These are phyloP conservation scores for Pollenia amentaria DNA, from an alignment of 2,888 invertebrate species.

Conservation along the genomic window DNA sequence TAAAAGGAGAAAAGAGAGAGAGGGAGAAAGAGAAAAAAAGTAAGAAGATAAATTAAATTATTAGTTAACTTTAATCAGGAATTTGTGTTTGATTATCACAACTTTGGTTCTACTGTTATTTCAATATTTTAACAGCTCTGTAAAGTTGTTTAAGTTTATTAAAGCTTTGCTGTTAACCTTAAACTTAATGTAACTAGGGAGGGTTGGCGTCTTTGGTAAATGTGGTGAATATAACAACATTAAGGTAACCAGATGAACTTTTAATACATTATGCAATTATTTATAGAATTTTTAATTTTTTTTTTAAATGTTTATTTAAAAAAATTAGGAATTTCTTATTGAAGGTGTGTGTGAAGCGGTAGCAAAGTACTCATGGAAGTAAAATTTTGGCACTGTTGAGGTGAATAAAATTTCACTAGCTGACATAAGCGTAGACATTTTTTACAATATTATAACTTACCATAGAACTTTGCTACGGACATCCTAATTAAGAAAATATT, in stretches of 20 bases:
- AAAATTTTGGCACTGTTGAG: too few relatives aligned
- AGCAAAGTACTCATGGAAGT: too few relatives aligned
- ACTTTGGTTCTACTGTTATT: background rate
- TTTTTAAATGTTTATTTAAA: too few relatives aligned
- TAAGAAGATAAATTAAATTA: slow-evolving; percentile 5
- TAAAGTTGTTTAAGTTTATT: background rate
- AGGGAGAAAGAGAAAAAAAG: slow-evolving; percentile 17
- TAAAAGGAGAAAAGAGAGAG: slow-evolving; percentile 57
- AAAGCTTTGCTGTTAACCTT: slow-evolving; percentile 1
- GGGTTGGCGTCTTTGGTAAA: slow-evolving; percentile 42
- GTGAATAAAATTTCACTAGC: too few relatives aligned
- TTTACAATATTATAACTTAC: too few relatives aligned
- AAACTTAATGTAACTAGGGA: background rate
- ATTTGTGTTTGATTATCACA: background rate
- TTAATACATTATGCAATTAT: too few relatives aligned
- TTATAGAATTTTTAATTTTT: background rate
- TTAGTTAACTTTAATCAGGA: background rate
- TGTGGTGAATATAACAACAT: slow-evolving; percentile 37
- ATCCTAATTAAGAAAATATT: too few relatives aligned
- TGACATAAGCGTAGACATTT: too few relatives aligned
- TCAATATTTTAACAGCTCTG: background rate
- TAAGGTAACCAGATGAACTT: slow-evolving; percentile 11
- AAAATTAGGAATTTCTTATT: too few relatives aligned
- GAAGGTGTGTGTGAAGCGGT: too few relatives aligned
- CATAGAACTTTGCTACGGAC: too few relatives aligned